phyloP scores from a whole-genome alignment of 37 sponge, comb jelly and placozoan genomes.

The Aphrocallistes beatrix region DNA sequence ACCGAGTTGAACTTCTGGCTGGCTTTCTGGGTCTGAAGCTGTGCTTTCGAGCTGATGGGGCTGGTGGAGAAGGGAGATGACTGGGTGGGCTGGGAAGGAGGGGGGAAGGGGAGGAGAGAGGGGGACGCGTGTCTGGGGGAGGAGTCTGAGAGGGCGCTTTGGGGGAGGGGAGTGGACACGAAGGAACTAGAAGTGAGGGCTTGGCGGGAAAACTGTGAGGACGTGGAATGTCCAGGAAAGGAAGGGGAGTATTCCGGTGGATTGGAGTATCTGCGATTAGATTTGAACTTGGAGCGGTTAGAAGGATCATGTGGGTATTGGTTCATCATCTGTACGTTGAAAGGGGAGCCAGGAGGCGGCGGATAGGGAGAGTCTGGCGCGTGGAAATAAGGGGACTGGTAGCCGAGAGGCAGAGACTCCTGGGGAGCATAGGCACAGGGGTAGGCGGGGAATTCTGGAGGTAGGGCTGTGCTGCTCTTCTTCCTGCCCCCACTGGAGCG shows the following conservation, averaged over 20 bases:
- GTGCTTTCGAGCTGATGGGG: background rate
- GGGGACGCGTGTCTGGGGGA: background rate
- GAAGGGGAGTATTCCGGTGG: background rate
- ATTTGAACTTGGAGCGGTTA: background rate
- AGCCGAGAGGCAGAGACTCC: background rate
- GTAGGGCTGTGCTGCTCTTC: background rate
- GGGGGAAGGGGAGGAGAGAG: background rate
- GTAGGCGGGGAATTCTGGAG: background rate
- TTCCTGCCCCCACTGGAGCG: background rate
- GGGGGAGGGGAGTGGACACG: background rate
- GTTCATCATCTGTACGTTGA: background rate
- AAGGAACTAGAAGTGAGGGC: background rate
- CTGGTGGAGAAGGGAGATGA: background rate
- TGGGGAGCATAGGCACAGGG: background rate
- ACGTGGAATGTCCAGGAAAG: background rate
- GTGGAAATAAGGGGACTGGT: background rate
- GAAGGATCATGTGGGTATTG: background rate
- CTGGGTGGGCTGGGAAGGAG: background rate
- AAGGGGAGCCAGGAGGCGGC: background rate
- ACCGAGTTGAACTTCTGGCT: slow-evolving; percentile 8
- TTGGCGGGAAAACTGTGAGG: background rate
- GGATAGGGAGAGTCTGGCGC: background rate
- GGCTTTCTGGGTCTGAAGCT: background rate
- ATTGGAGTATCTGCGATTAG: background rate
- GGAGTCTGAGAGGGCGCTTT: background rate